A percentile compares a stretch with the other conserved stretches of the same genome.
Evolutionary conservation across 2,888 invertebrate species (phyloP).

Genomic region (Drosophila subquinaria): DNA sequence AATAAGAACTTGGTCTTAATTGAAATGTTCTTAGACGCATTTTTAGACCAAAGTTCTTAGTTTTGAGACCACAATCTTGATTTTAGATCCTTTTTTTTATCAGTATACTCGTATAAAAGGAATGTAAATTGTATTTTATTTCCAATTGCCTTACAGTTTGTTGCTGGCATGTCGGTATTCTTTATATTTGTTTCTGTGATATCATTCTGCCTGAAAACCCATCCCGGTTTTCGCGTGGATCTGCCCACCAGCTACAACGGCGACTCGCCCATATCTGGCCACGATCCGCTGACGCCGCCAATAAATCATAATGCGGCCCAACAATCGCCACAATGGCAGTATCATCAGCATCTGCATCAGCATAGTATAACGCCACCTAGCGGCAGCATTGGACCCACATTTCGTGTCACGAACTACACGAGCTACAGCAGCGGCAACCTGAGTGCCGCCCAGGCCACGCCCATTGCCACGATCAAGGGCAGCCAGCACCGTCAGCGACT

Average conservation of each 20-base stretch:
- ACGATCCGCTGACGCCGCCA: constrained; percentile 72
- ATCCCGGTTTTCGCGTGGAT: constrained; percentile 92
- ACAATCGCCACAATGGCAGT: constrained; percentile 49
- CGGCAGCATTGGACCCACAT: constrained; percentile 75
- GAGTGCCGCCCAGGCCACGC: constrained; percentile 72
- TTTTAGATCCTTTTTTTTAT: no score
- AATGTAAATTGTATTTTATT: constrained; percentile 12
- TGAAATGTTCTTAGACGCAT: no score
- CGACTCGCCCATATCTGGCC: constrained; percentile 44
- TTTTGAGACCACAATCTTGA: no score
- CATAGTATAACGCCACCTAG: constrained; percentile 71
- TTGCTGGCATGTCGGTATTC: constrained; percentile 96
- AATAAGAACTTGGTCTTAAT: no score
- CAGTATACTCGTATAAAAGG: not conserved
- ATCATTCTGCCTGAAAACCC: constrained; percentile 98
- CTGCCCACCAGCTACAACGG: constrained; percentile 76
- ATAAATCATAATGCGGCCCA: constrained; percentile 71
- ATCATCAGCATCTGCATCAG: constrained; percentile 69
- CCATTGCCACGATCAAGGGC: constrained; percentile 77
- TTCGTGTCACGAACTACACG: constrained; percentile 81
- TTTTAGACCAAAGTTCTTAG: no score
- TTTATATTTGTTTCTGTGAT: constrained; percentile 98
- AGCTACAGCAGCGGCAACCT: constrained; percentile 76
- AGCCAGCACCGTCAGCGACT: constrained; percentile 73
- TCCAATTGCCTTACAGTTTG: constrained; percentile 88